These are phyloP conservation scores for Leucania comma DNA, from an alignment of 2,888 invertebrate genomes.

Conservation along the genomic window DNA sequence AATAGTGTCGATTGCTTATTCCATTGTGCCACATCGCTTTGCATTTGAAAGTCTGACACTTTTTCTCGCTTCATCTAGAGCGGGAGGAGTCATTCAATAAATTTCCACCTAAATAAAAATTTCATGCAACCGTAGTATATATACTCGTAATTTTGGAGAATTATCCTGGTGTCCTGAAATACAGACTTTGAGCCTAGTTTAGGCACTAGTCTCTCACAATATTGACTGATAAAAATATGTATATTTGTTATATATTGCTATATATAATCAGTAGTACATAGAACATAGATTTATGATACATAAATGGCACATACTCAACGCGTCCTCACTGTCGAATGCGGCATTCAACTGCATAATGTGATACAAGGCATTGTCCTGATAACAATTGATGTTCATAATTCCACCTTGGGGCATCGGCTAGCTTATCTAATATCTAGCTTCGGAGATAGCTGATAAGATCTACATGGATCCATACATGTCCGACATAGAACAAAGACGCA, in stretches of 20 bases:
- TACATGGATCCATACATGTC: constrained; percentile 17
- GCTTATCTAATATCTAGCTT: constrained; percentile 31
- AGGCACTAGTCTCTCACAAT: too few species aligned
- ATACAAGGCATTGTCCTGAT: constrained; percentile 38
- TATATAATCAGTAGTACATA: background rate
- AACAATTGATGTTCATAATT: constrained; percentile 57
- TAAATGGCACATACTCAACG: background rate
- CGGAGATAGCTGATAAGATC: constrained; percentile 29
- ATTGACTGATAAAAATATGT: too few species aligned
- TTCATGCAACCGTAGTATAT: background rate
- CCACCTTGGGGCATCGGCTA: constrained; percentile 14
- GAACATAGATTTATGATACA: background rate
- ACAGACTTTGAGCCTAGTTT: too few species aligned
- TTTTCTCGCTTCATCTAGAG: too few species aligned
- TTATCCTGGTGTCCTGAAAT: too few species aligned
- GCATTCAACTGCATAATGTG: constrained; percentile 36
- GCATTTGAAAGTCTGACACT: too few species aligned
- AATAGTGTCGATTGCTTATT: too few species aligned
- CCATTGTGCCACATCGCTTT: too few species aligned
- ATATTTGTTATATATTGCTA: too few species aligned
- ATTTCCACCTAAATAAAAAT: too few species aligned
- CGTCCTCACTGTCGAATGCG: constrained; percentile 13
- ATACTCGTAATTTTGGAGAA: too few species aligned
- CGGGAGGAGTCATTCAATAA: too few species aligned
- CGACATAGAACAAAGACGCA: constrained; percentile 12